Base-by-base conservation (phyloP, 2,888 invertebrate genomes). In the Abrostola tripartita region DNA sequence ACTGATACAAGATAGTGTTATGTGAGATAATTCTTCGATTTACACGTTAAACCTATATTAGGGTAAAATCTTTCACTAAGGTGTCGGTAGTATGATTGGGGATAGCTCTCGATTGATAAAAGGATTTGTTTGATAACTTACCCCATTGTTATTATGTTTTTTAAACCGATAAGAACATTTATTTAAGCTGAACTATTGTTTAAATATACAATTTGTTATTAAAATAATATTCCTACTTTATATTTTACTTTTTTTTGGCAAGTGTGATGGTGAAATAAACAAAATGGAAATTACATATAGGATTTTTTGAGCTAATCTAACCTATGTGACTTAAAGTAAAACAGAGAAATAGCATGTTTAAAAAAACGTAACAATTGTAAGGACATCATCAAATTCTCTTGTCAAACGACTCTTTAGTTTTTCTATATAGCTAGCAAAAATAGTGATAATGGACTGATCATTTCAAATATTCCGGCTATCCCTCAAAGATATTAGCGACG, bases 371-470 rank as follows among this genome's bases (percentile, higher is more conserved):
- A 24, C 24, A 24, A 4, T 4, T 24, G 24, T 12, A 54, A 36
- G 53, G n/a, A n/a, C n/a, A n/a, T n/a, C n/a, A n/a, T n/a, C n/a
- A n/a, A n/a, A n/a, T n/a, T 37, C 50, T 56, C 47, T 66, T 24
- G 8, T 57, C 56, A 51, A 56, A 60, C 49, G 40, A 66, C 6
- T 24, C 37, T 52, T n/a, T 55, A 55, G 52, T 65, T 65, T 65
- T 71, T 40, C 37, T 55, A 59, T 24, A n/a, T 59, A 44, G 35
- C 5, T 41, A 40, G 54, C 11, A 49, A 37, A 65, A 52, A 24
- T 55, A 41, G 38, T 65, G 61, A 67, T n/a, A n/a, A n/a, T 47
- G 24, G 68, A 74, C 69, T 74, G 64, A 64, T 57, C 9, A 61
- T 70, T 65, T 58, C 14, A 65, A 57, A 64, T 57, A 56, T 53